Evolutionary conservation across 2,797 vertebrate species (phyloP), one percentile per base, ranked within the genome.

Genomic region (Onychomys leucogaster): DNA sequence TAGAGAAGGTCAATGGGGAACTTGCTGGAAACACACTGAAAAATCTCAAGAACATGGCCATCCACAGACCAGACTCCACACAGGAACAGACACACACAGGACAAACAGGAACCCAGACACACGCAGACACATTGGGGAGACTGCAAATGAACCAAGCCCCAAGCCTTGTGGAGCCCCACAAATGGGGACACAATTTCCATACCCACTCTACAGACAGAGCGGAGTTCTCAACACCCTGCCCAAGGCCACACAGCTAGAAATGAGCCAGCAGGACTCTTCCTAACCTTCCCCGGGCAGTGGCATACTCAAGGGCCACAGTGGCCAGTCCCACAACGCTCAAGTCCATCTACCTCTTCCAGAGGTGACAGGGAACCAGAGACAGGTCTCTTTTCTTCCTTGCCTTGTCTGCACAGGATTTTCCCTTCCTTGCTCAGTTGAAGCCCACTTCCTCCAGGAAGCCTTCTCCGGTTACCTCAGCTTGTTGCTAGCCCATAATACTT

Each of bases 371-470:
- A 19, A 49, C 16, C 82, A 37, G n/a, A 92, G 29, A 93, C 1
- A n/a, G 63, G 37, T n/a, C 69, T 80, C 83, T 91, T 85, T 16
- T 90, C 71, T 77, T 80, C 76, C 78, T 52, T 29, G 83, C 75
- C 65, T 69, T 92, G 86, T 94, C 84, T 85, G 84, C 91, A 86
- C 61, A 34, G 87, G 46, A 65, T 63, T n/a, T 95, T 93, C 46
- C 82, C 81, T 94, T 95, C 90, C 95, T 88, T 71, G 78, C 41
- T 92, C 84, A 73, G 57, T 27, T 57, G 90, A 91, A 95, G 94
- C 41, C 77, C 32, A 41, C 85, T 94, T 96, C 94, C 97, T 97
- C 85, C 84, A 89, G 91, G 97, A 96, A 96, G 95, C 73, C 85
- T 80, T 91, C 96, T 96, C 89, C 9, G 23, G 69, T 96, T 95